Conservation (phyloP, 2,797 vertebrate species). For the Acrossocheilus fasciatus region DNA sequence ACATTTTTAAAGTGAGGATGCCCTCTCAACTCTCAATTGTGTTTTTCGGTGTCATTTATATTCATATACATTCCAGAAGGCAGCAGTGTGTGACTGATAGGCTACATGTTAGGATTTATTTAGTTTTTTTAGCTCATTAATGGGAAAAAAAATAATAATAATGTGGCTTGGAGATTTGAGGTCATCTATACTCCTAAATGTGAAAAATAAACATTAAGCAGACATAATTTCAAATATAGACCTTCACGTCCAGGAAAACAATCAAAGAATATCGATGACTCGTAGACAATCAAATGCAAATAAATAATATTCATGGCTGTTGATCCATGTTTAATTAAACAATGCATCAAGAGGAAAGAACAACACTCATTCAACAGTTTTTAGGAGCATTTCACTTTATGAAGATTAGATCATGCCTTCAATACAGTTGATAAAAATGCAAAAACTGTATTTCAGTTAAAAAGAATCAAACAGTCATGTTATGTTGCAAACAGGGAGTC, state of each 20-base stretch:
- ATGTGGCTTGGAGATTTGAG: neutral
- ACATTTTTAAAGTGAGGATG: conserved; percentile 89
- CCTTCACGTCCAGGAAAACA: neutral
- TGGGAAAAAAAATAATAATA: too few relatives aligned
- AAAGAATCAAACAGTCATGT: neutral
- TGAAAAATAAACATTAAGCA: neutral
- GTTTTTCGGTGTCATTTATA: neutral
- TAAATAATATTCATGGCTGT: too few relatives aligned
- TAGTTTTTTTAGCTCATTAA: neutral
- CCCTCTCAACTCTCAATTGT: neutral
- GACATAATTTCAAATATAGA: neutral
- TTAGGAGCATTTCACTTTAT: neutral
- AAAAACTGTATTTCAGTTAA: neutral
- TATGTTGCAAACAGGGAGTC: neutral
- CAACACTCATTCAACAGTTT: too few relatives aligned
- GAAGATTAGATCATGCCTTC: neutral
- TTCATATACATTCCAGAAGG: neutral
- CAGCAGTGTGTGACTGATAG: neutral
- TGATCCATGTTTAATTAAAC: too few relatives aligned
- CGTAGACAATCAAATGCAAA: neutral
- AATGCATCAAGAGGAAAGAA: too few relatives aligned
- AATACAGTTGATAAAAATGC: neutral
- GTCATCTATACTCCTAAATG: neutral
- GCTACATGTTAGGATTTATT: neutral
- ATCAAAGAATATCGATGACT: neutral